Evolutionary conservation across 1,140 invertebrate genomes (phyloP).

Genomic region (Euglossa dilemma): DNA sequence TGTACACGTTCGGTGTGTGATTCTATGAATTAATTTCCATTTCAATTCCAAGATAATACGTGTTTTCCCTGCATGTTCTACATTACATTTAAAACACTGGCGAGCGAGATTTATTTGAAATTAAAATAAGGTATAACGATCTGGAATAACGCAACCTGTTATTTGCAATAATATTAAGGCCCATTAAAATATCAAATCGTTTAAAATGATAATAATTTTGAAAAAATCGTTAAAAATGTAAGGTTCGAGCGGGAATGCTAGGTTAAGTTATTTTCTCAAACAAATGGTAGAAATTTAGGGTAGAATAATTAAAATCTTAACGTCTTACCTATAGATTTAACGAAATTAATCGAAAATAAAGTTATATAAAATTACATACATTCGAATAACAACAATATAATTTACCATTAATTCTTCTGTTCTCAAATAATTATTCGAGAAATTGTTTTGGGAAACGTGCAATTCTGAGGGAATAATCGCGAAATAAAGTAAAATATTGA

Average conservation of each 20-base stretch:
- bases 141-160: neutral
- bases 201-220: neutral
- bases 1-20: neutral
- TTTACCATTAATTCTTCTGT: neutral
- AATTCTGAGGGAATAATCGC: too few relatives aligned
- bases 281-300: too few relatives aligned
- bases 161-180: neutral
- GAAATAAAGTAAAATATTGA: too few relatives aligned
- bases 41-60: neutral
- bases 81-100: neutral
- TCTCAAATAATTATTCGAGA: too few relatives aligned
- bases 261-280: too few relatives aligned
- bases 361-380: neutral
- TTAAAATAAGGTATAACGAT: neutral
- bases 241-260: too few relatives aligned
- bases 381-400: neutral
- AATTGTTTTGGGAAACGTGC: too few relatives aligned
- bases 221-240: too few relatives aligned
- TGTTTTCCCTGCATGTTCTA: neutral
- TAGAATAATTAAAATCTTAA: too few relatives aligned
- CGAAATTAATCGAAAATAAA: neutral
- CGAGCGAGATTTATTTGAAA: neutral
- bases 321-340: too few relatives aligned
- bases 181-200: neutral
- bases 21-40: neutral